These are phyloP conservation scores for Irena cyanogastra DNA, from an alignment of 2,113 vertebrate genomes.

Conservation along the genomic window DNA sequence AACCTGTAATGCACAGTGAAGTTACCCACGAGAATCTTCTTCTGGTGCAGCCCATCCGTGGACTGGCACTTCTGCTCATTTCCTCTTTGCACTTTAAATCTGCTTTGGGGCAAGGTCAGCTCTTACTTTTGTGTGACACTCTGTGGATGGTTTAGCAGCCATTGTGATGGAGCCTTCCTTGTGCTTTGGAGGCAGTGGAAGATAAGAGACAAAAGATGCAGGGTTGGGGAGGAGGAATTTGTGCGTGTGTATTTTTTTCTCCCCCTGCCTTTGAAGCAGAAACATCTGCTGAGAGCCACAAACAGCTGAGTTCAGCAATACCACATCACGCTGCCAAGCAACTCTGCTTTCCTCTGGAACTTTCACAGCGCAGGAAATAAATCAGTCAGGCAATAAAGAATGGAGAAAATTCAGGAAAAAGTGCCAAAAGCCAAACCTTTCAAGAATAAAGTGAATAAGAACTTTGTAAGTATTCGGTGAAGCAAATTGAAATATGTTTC, in stretches of 20 bases:
- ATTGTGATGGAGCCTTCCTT: background rate
- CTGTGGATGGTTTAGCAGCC: background rate
- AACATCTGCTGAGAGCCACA: constrained; percentile 50
- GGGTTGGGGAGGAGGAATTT: background rate
- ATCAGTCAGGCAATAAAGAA: constrained; percentile 66
- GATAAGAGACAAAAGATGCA: constrained; percentile 12
- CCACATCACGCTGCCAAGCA: constrained; percentile 27
- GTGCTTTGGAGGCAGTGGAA: background rate
- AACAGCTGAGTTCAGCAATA: constrained; percentile 62
- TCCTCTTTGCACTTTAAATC: background rate
- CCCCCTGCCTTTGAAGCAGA: constrained; percentile 40
- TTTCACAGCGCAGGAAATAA: constrained; percentile 47
- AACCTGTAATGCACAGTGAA: background rate
- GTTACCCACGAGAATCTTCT: background rate
- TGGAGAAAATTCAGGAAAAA: constrained; percentile 2
- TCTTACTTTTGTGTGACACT: background rate
- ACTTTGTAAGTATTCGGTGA: background rate
- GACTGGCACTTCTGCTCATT: background rate
- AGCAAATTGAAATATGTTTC: background rate
- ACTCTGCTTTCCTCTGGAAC: constrained; percentile 48
- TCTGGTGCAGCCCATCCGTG: background rate
- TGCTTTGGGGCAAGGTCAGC: background rate
- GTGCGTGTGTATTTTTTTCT: background rate
- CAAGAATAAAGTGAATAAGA: constrained; percentile 48
- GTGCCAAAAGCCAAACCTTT: constrained; percentile 30